Evolutionary conservation across 2,113 vertebrate genomes (phyloP).

Genomic region (Cryptomyrus ogoouensis): DNA sequence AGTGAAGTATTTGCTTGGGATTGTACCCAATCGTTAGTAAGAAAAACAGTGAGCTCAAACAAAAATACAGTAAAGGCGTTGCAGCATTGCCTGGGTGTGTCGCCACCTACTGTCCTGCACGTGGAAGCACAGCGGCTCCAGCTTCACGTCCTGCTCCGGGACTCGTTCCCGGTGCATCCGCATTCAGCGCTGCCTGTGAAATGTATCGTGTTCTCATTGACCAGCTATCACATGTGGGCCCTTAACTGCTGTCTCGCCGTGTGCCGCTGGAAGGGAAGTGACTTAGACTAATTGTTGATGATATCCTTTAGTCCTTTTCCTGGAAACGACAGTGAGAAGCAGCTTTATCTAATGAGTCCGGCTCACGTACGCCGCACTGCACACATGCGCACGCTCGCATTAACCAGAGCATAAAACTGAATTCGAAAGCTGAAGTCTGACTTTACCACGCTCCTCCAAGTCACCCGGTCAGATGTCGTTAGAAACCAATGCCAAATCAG

Average conservation of each 20-base stretch:
- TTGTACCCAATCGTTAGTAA: neutral
- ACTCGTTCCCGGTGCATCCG: neutral
- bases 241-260: neutral
- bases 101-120: neutral
- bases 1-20: neutral
- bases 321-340: conserved; percentile 7
- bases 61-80: neutral
- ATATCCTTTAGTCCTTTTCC: conserved; percentile 7
- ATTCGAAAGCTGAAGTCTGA: neutral
- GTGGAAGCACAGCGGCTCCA: neutral
- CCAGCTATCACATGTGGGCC: neutral
- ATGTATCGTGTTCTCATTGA: neutral
- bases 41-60: neutral
- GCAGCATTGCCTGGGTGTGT: neutral
- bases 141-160: neutral
- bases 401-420: neutral
- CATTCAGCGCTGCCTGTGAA: neutral
- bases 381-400: neutral
- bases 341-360: conserved; percentile 17
- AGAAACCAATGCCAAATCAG: neutral
- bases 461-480: neutral
- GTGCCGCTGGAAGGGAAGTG: neutral
- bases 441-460: neutral
- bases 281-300: neutral
- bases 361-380: neutral